Conservation (phyloP, 2,888 invertebrate species). For the Synanthedon andrenaeformis region DNA sequence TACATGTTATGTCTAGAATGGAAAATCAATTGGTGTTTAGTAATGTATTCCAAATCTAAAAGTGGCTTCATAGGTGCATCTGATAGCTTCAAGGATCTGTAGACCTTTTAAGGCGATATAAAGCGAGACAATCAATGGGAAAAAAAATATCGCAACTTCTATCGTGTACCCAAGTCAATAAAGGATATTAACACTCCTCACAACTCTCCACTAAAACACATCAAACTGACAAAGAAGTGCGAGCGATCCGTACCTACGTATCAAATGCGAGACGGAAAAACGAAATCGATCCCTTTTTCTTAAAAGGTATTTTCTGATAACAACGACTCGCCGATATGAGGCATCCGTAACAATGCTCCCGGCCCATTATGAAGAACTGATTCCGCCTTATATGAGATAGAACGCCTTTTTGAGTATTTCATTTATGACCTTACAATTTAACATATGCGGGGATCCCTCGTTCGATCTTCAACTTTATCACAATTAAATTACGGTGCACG, state of each 20-base stretch:
- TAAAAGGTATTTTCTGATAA: conserved; percentile 46
- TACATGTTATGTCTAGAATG: no score
- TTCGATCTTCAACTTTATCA: background rate
- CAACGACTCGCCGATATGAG: conserved; percentile 24
- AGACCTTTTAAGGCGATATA: no score
- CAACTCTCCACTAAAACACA: no score
- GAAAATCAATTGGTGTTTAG: no score
- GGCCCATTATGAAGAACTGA: conserved; percentile 51
- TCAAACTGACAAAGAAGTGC: background rate
- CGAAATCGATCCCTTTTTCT: conserved; percentile 23
- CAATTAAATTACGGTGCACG: background rate
- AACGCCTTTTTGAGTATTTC: conserved; percentile 30
- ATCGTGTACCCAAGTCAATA: no score
- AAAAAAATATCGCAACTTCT: no score
- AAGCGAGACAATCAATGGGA: no score
- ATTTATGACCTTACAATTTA: conserved; percentile 26
- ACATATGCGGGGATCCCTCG: conserved; percentile 11
- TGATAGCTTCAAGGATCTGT: no score
- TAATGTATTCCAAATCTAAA: no score
- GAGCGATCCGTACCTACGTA: background rate
- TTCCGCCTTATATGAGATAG: conserved; percentile 44
- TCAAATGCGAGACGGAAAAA: conserved; percentile 10
- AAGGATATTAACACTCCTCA: no score
- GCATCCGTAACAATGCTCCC: conserved; percentile 41
- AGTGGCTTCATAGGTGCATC: no score